These are phyloP conservation scores for Rhagonycha lutea DNA, from an alignment of 2,888 invertebrate genomes.

Conservation along the genomic window DNA sequence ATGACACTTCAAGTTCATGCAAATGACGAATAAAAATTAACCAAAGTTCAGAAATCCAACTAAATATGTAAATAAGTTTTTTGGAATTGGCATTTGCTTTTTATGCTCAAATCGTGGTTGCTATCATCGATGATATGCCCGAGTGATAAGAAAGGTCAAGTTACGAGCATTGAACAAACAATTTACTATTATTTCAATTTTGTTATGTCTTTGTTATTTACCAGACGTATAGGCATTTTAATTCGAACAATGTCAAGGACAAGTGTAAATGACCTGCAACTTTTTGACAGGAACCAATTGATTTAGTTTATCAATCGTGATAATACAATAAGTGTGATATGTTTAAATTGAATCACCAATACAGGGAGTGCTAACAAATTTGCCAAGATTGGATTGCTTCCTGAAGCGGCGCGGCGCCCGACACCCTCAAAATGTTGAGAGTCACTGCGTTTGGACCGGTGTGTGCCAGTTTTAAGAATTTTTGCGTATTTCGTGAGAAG, in stretches of 20 bases:
- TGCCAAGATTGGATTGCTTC: too few species aligned
- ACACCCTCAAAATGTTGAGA: not conserved
- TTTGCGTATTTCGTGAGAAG: too few species aligned
- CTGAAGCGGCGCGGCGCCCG: not conserved
- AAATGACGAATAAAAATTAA: not conserved
- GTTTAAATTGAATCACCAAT: not conserved
- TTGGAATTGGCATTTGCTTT: not conserved
- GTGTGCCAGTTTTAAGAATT: too few species aligned
- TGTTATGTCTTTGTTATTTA: not conserved
- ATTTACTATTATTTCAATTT: not conserved
- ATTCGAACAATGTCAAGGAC: not conserved
- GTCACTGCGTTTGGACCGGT: not conserved
- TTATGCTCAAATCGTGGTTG: not conserved
- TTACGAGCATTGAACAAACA: not conserved
- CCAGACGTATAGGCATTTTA: not conserved
- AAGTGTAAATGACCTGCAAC: not conserved
- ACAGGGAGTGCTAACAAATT: too few species aligned
- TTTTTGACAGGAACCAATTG: not conserved
- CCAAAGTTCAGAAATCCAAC: not conserved
- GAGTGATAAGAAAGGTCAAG: not conserved
- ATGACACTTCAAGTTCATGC: not conserved
- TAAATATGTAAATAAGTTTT: not conserved
- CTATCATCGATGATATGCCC: not conserved
- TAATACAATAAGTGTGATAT: not conserved
- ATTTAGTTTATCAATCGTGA: not conserved